Base-by-base conservation (phyloP, 1,140 invertebrate species). In the Asbolus verrucosus region DNA sequence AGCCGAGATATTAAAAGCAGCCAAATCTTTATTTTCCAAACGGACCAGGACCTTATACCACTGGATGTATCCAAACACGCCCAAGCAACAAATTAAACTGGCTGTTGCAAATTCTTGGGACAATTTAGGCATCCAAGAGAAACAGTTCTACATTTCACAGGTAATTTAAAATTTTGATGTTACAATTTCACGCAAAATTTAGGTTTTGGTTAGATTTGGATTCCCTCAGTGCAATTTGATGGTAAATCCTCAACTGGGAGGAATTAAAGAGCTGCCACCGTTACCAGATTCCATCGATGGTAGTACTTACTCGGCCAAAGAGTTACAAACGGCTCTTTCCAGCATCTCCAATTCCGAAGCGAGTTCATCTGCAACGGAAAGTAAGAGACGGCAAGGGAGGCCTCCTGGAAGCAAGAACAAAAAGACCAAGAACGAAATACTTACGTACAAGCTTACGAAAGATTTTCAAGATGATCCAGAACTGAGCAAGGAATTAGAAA, bases 61-160 rank as follows among this genome's bases (percentile, higher is more conserved):
- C 36, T 82, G 81, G 81, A 77, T 82, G 72, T 81, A 80, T 65
- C 81, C 81, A 5, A 76, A 74, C 30, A 75, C 77, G 1, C 75
- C 81, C 0, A 81, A 80, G 70, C 73, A 75, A 15, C 76, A 80
- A 62, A 71, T 82, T 13, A 82, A 81, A 71, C 38, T 75, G 0
- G 77, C 75, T 0, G 77, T 82, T 16, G 54, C 76, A 0, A 73
- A 62, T 9, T 76, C 78, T 1, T 82, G 81, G 81, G 80, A 82
- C 6, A 75, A 75, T 9, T 66, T 82, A 24, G 61, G 69, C 1
- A 43, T 59, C 5, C 61, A 75, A 16, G 81, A 82, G 69, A 82
- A 81, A 59, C 76, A 80, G 61, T 79, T 82, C 70, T 82, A 82
- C 65, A 75, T 82, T 24, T 79, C 80, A 0, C 81, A 82, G 74